Evolutionary conservation across 1,140 invertebrate genomes (phyloP).

Genomic region (Nilaparvata lugens): DNA sequence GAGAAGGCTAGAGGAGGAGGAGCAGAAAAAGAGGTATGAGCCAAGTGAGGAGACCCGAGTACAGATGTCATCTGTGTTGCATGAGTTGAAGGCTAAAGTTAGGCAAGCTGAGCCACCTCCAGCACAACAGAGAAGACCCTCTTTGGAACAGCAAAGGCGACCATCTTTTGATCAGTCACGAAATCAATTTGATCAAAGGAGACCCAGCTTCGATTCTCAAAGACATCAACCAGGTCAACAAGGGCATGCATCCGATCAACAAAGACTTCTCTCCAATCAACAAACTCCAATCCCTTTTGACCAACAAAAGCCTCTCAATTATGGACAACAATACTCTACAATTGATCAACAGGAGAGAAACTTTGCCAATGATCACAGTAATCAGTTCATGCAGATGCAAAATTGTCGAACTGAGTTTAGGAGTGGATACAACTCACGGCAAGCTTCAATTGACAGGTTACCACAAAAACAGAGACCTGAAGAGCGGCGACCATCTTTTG

Average conservation of each 20-base stretch:
- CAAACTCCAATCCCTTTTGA: too few relatives aligned
- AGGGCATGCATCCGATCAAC: not conserved
- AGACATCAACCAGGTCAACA: not conserved
- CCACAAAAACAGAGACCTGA: not conserved
- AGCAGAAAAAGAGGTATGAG: constrained; percentile 34
- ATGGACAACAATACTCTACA: too few relatives aligned
- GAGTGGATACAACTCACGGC: constrained; percentile 1
- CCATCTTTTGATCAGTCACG: not conserved
- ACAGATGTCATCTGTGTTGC: constrained; percentile 63
- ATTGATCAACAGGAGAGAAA: too few relatives aligned
- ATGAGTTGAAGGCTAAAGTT: constrained; percentile 60
- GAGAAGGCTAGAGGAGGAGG: constrained; percentile 33
- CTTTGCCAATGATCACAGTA: too few relatives aligned
- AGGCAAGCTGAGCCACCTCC: constrained; percentile 26
- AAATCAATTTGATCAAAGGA: not conserved
- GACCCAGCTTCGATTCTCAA: not conserved
- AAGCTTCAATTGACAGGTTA: not conserved
- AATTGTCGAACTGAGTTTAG: too few relatives aligned
- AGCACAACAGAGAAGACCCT: constrained; percentile 16
- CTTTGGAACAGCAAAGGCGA: not conserved
- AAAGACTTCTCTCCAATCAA: too few relatives aligned
- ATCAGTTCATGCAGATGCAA: too few relatives aligned
- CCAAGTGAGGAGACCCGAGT: constrained; percentile 62
- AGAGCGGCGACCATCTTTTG: not conserved
- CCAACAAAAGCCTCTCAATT: too few relatives aligned